A percentile compares a stretch with the other conserved stretches of the same genome.
Evolutionary conservation across 2,113 vertebrate genomes (phyloP).

Genomic region (Nycticorax nycticorax): DNA sequence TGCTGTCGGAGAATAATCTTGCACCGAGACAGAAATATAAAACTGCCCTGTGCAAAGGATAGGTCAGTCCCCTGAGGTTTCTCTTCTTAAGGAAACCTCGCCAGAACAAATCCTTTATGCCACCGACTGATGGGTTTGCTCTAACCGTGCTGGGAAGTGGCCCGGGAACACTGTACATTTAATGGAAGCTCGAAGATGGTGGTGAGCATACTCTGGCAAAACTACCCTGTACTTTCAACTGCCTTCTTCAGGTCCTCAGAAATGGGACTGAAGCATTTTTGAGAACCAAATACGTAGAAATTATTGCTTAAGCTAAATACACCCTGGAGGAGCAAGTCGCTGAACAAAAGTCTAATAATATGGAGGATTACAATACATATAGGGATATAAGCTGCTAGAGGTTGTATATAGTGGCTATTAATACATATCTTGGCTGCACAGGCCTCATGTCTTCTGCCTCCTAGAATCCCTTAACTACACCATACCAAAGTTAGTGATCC

Average conservation of each 20-base stretch:
- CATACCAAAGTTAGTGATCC: not conserved
- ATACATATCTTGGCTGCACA: not conserved
- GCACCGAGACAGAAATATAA: constrained; percentile 3
- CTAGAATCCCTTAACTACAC: not conserved
- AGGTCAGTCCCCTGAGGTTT: not conserved
- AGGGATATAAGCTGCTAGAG: not conserved
- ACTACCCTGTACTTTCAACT: not conserved
- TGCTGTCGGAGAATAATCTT: not conserved
- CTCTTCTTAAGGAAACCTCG: not conserved
- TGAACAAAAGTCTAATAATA: not conserved
- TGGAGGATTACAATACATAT: not conserved
- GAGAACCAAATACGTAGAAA: not conserved
- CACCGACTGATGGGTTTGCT: not conserved
- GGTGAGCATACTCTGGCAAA: not conserved
- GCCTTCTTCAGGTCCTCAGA: not conserved
- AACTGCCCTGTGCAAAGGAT: not conserved
- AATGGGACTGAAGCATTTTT: not conserved
- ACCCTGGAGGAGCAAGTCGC: not conserved
- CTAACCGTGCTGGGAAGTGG: not conserved
- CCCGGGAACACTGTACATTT: not conserved
- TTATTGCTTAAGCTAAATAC: not conserved
- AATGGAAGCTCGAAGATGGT: not conserved
- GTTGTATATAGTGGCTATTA: not conserved
- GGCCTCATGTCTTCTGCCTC: not conserved
- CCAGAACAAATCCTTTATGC: constrained; percentile 6